Evolutionary conservation across 2,888 invertebrate species (phyloP), one percentile per base, ranked within the genome.

Genomic region (Polylopha cassiicola): DNA sequence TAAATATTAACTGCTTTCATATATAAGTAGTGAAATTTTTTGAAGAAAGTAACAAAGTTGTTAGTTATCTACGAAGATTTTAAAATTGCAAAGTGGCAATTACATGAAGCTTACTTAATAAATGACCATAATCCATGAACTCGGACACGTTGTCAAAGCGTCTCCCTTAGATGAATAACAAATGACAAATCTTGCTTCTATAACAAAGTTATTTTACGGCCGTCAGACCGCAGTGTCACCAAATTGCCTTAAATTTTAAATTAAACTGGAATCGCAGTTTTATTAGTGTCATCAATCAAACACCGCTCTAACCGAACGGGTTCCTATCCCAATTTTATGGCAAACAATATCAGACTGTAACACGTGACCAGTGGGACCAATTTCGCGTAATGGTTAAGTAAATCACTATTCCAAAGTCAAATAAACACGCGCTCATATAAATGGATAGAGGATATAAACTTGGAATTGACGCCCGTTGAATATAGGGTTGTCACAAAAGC

Each of bases 281-380:
- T 85, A 84, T 85, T 85, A 84, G 77, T 62, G 63, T 77, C 81
- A 85, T 85, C 84, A 85, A 85, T 85, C 84, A 84, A 82, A 81
- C 66, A 68, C 68, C 71, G 76, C 64, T 67, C 73, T 67, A 73
- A 60, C 53, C 58, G 51, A 68, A 68, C 69, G 60, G 65, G 59
- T 60, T 58, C 58, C 51, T n/a, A n/a, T n/a, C 53, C 42, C 47
- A 51, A 54, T 54, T 62, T 48, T 44, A 36, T 26, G 47, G 39
- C 50, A 46, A 33, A 32, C 61, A 60, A 75, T 65, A 73, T 65
- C 68, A 58, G 65, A 50, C 61, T 65, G 59, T 80, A 73, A 47
- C 20, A 47, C 37, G 48, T 47, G 46, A 48, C 3, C 27, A 47
- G 58, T 67, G 56, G 53, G 61, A 53, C 59, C 64, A 60, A 53